Conservation (phyloP, 2,113 vertebrate genomes). For the Cyanoramphus novaezelandiae region DNA sequence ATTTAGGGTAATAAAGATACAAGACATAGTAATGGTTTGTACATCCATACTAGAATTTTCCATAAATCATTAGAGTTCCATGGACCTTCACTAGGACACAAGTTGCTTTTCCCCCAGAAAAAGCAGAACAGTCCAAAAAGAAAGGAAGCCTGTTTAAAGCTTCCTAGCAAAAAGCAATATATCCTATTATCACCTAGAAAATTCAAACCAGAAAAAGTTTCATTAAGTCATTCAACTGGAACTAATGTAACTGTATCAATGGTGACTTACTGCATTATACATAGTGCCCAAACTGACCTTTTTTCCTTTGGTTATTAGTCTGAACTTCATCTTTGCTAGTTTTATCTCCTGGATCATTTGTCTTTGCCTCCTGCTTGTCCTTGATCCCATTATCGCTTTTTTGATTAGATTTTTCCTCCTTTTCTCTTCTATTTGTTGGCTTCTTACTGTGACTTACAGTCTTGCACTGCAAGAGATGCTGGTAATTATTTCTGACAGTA, state of each 20-base stretch:
- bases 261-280: not conserved
- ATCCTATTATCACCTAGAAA: not conserved
- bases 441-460: slow-evolving; percentile 81
- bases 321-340: slow-evolving; percentile 79
- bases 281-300: slow-evolving; percentile 71
- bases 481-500: slow-evolving; percentile 30
- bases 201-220: not conserved
- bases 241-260: not conserved
- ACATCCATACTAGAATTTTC: not conserved
- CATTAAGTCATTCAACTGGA: not conserved
- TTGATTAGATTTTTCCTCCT: slow-evolving; percentile 81
- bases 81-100: rapidly evolving
- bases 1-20: not conserved
- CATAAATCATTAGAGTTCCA: not conserved
- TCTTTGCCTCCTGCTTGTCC: slow-evolving; percentile 82
- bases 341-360: slow-evolving; percentile 70
- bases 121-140: not conserved
- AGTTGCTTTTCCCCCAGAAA: not conserved
- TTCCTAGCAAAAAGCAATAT: not conserved
- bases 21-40: not conserved
- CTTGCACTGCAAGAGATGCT: slow-evolving; percentile 78
- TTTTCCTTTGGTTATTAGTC: slow-evolving; percentile 81
- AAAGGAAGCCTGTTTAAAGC: not conserved
- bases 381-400: slow-evolving; percentile 85
- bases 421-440: slow-evolving; percentile 77